phyloP scores from a whole-genome alignment of 2,113 vertebrate genomes.

The Myiozetetes cayanensis region DNA sequence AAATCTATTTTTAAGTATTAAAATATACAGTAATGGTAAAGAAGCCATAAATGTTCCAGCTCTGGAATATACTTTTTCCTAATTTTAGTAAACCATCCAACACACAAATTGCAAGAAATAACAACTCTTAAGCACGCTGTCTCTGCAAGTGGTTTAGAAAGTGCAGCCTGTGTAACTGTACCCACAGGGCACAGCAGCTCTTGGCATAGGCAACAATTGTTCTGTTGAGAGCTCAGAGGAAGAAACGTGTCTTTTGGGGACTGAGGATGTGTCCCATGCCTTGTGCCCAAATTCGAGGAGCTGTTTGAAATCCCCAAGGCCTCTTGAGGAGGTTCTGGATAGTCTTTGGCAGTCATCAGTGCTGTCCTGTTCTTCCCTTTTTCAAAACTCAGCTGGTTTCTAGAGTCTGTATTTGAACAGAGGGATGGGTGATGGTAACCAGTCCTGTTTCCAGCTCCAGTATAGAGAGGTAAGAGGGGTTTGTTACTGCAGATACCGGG shows the following conservation, averaged over 20 bases:
- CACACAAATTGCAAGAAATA: constrained; percentile 51
- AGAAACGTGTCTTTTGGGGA: neutral
- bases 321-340: neutral
- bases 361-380: neutral
- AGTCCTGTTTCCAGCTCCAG: neutral
- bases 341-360: neutral
- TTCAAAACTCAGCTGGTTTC: neutral
- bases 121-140: neutral
- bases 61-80: constrained; percentile 44
- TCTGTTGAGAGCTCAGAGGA: neutral
- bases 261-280: neutral
- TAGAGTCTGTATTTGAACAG: neutral
- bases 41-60: constrained; percentile 29
- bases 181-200: neutral
- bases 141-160: constrained; percentile 49
- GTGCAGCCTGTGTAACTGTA: neutral
- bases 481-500: neutral
- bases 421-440: neutral
- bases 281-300: neutral
- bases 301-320: neutral
- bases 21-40: constrained; percentile 54
- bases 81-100: constrained; percentile 46
- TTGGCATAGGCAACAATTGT: neutral
- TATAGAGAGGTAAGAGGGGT: neutral
- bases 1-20: constrained; percentile 65